These are phyloP conservation scores for Phrynocephalus vlangalii DNA, from an alignment of 2,797 vertebrate species.

Conservation along the genomic window DNA sequence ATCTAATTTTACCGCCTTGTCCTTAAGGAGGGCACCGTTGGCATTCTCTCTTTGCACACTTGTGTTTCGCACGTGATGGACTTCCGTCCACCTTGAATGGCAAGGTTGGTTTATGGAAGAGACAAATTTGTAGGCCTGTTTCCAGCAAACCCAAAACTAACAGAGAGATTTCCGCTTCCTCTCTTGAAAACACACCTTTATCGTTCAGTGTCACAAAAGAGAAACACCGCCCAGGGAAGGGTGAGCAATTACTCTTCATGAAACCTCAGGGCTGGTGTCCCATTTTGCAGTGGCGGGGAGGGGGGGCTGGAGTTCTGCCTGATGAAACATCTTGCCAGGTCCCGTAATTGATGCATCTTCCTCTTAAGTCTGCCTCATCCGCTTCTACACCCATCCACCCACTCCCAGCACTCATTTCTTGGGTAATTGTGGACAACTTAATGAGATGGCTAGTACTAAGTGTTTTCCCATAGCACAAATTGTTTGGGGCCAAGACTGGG, in stretches of 20 bases:
- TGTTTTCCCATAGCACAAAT: too few species aligned
- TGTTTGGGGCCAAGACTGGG: background rate
- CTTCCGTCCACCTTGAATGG: background rate
- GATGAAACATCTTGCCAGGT: slow-evolving; percentile 16
- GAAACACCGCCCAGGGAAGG: slow-evolving; percentile 4
- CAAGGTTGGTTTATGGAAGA: background rate
- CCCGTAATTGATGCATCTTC: slow-evolving; percentile 39
- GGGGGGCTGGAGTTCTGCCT: slow-evolving; percentile 25
- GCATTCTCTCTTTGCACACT: too few species aligned
- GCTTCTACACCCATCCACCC: background rate
- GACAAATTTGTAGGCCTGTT: slow-evolving; percentile 7
- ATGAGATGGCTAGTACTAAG: background rate
- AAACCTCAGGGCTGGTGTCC: slow-evolving; percentile 17
- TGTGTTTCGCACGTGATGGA: too few species aligned
- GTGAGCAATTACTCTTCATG: slow-evolving; percentile 33
- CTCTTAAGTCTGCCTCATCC: slow-evolving; percentile 16
- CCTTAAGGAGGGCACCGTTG: too few species aligned
- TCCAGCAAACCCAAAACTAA: slow-evolving; percentile 12
- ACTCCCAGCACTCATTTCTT: slow-evolving; percentile 7
- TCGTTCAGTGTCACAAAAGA: slow-evolving; percentile 6
- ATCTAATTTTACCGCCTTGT: too few species aligned
- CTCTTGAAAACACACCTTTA: background rate
- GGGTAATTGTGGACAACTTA: slow-evolving; percentile 15
- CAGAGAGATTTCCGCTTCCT: background rate
- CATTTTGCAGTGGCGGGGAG: slow-evolving; percentile 11